Conservation (phyloP, 1,140 invertebrate genomes). For the Dysdera silvatica region DNA sequence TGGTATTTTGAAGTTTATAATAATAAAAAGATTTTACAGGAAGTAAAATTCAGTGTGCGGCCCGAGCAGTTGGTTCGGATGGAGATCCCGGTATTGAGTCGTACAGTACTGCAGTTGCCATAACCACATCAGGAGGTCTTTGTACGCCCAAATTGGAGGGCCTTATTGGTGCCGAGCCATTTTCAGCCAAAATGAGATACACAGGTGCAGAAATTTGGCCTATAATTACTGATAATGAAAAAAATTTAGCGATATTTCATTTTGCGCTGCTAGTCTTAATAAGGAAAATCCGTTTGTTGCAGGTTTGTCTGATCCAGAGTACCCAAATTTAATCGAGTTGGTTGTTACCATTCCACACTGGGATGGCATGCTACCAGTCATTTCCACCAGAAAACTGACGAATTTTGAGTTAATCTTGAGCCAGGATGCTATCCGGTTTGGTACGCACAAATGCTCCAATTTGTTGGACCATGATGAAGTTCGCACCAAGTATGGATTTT, state of each 20-base stretch:
- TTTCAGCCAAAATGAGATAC: conserved; percentile 44
- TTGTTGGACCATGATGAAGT: conserved; percentile 40
- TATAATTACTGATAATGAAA: background rate
- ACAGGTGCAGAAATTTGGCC: conserved; percentile 37
- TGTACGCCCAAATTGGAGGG: conserved; percentile 39
- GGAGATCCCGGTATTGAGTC: conserved; percentile 44
- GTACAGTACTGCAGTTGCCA: conserved; percentile 37
- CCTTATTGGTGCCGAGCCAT: conserved; percentile 43
- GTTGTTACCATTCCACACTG: conserved; percentile 43
- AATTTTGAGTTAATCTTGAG: conserved; percentile 45
- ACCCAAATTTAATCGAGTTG: conserved; percentile 41
- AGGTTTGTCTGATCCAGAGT: conserved; percentile 39
- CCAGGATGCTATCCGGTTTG: conserved; percentile 39
- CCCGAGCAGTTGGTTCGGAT: conserved; percentile 42
- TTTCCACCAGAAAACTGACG: conserved; percentile 43
- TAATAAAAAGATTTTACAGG: conserved; percentile 38
- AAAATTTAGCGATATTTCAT: too few relatives aligned
- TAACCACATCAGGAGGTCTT: conserved; percentile 38
- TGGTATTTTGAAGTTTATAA: too few relatives aligned
- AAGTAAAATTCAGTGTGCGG: conserved; percentile 43
- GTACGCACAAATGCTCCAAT: conserved; percentile 45
- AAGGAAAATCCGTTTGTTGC: background rate
- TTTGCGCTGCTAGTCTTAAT: too few relatives aligned
- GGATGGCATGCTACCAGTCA: conserved; percentile 45
- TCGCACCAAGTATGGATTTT: conserved; percentile 38